Conservation (phyloP, 2,113 vertebrate species). For the Glaucidium brasilianum region DNA sequence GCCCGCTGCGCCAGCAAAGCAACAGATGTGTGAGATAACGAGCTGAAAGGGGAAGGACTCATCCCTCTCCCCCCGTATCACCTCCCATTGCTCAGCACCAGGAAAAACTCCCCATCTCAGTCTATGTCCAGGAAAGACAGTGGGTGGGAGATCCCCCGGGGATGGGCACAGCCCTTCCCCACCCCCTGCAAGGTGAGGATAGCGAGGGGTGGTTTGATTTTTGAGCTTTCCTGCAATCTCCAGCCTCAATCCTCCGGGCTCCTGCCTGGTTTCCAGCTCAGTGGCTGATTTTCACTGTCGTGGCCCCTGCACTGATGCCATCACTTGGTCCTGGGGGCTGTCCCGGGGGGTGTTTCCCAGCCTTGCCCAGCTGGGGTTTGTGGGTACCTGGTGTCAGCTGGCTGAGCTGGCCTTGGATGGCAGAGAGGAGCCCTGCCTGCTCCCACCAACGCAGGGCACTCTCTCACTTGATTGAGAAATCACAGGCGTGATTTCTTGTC, state of each 20-base stretch:
- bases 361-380: not conserved
- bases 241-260: not conserved
- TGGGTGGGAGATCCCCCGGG: not conserved
- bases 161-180: not conserved
- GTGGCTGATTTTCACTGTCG: fast-evolving
- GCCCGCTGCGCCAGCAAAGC: not conserved
- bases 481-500: not conserved
- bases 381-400: not conserved
- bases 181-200: not conserved
- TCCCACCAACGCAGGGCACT: not conserved
- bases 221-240: not conserved
- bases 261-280: not conserved
- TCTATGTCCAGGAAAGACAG: fast-evolving
- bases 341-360: not conserved
- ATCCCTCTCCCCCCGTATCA: not conserved
- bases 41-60: not conserved
- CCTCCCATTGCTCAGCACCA: not conserved
- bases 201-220: fast-evolving
- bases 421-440: not conserved
- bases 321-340: not conserved
- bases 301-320: fast-evolving
- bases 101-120: not conserved
- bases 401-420: not conserved
- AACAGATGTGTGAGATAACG: fast-evolving
- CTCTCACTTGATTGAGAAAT: not conserved